Evolutionary conservation across 2,797 vertebrate species (phyloP), one percentile per base, ranked within the genome.

Genomic region (Pseudomugil tenellus): DNA sequence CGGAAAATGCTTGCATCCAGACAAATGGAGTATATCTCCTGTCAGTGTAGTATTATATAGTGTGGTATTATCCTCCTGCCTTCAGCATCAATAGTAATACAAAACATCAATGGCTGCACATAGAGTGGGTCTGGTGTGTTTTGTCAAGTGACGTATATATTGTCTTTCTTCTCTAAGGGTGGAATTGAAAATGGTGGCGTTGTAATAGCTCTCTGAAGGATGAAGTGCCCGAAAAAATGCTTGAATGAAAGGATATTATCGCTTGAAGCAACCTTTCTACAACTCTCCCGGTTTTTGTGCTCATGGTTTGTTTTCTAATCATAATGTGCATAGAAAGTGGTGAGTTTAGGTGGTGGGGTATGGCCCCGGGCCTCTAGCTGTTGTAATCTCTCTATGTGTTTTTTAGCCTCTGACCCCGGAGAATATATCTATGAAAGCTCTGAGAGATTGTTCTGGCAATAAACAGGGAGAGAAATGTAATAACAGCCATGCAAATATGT

Each of bases 201-300:
- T 84, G 69, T 91, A 92, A 92, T 90, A 80, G 89, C 84, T 80
- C 77, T 89, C 83, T 87, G 85, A 83, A 43, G 75, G 81, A 84
- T 88, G 76, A 80, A 87, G 89, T 79, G 74, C 83, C 19, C 19
- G 19, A 86, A 84, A 90, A 87, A 86, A 81, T 89, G 86, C 89
- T 93, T 59, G 58, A 91, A 92, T 84, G 76, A 93, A 93, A 91
- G 89, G 72, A 87, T 88, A 89, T 92, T 83, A 85, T 90, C 83
- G 88, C 92, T 93, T 34, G 72, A 74, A 93, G 91, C 91, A 81
- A 90, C 83, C 74, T 87, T 76, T 89, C 67, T 58, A 68, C 70
- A 78, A 72, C 86, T 74, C 58, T 75, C 54, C 60, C 63, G 65
- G 70, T 66, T 59, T 69, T 71, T 76, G 73, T 73, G 76, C 88